A percentile compares a stretch with the other conserved stretches of the same genome.
Evolutionary conservation across 2,797 vertebrate genomes (phyloP).

Genomic region (Enteromius anoplus): DNA sequence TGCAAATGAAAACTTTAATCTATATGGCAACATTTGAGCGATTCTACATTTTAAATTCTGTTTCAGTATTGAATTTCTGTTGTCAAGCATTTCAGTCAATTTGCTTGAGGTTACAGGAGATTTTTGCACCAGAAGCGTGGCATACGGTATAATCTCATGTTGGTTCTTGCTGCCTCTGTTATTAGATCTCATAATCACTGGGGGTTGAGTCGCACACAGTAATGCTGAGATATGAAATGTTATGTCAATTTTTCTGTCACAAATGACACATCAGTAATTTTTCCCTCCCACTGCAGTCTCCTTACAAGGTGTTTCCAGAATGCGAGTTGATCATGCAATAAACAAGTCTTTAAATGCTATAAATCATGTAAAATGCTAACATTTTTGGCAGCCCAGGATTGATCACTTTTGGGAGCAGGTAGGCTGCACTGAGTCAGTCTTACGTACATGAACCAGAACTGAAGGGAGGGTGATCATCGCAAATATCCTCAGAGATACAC

Average conservation of each 20-base stretch:
- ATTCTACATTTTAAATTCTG: background rate
- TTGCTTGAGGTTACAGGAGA: background rate
- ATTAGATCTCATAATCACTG: background rate
- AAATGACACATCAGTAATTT: slow-evolving; percentile 24
- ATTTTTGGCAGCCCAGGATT: slow-evolving; percentile 61
- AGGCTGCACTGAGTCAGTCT: slow-evolving; percentile 31
- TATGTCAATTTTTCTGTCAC: slow-evolving; percentile 11
- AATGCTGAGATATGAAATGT: slow-evolving; percentile 20
- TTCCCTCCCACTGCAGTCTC: background rate
- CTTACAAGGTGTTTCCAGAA: slow-evolving; percentile 2
- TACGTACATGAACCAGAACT: slow-evolving; percentile 34
- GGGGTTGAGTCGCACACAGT: slow-evolving; percentile 13
- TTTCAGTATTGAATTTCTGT: slow-evolving; percentile 1
- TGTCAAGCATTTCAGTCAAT: background rate
- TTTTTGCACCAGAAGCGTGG: background rate
- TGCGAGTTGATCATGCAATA: slow-evolving; percentile 66
- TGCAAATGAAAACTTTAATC: slow-evolving; percentile 32
- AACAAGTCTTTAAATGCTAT: slow-evolving; percentile 67
- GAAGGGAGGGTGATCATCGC: slow-evolving; percentile 25
- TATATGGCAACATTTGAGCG: slow-evolving; percentile 4
- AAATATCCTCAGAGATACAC: slow-evolving; percentile 38
- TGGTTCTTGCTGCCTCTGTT: slow-evolving; percentile 20
- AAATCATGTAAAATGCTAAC: slow-evolving; percentile 64
- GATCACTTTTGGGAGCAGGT: slow-evolving; percentile 56
- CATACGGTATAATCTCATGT: background rate